Evolutionary conservation across 92 coral and sea anemone genomes (phyloP).

Genomic region (Palythoa grandiflora): DNA sequence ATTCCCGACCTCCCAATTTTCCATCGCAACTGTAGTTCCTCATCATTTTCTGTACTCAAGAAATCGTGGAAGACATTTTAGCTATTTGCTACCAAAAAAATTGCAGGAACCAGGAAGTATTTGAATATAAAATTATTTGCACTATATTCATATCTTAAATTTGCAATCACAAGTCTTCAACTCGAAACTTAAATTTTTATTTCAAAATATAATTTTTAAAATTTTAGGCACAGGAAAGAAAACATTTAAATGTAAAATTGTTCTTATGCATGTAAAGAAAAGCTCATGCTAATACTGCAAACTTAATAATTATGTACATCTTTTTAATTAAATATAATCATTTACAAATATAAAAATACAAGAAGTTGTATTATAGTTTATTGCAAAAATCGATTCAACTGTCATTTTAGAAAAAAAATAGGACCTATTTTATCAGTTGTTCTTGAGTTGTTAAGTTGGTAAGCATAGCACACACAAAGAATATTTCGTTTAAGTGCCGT

Average conservation of each 20-base stretch:
- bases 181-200: constrained; percentile 2
- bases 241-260: not conserved
- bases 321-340: constrained; percentile 2
- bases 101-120: too few species aligned
- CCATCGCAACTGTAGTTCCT: too few species aligned
- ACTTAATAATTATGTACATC: constrained; percentile 9
- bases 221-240: not conserved
- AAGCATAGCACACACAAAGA: constrained; percentile 9
- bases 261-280: not conserved
- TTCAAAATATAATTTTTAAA: constrained; percentile 7
- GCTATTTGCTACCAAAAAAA: too few species aligned
- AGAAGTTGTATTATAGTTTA: not conserved
- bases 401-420: constrained; percentile 6
- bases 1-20: too few species aligned
- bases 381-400: constrained; percentile 15
- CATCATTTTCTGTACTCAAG: too few species aligned
- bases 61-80: too few species aligned
- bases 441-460: constrained; percentile 8
- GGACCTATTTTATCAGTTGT: not conserved
- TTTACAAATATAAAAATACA: not conserved
- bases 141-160: not conserved
- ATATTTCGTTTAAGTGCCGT: constrained; percentile 47
- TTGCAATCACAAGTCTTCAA: constrained; percentile 5
- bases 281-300: constrained; percentile 7
- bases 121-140: not conserved